Percentiles rank a stretch among this genome's conserved stretches.
Evolutionary conservation across 2,113 vertebrate species (phyloP).

Genomic region (Marmota flaviventris): DNA sequence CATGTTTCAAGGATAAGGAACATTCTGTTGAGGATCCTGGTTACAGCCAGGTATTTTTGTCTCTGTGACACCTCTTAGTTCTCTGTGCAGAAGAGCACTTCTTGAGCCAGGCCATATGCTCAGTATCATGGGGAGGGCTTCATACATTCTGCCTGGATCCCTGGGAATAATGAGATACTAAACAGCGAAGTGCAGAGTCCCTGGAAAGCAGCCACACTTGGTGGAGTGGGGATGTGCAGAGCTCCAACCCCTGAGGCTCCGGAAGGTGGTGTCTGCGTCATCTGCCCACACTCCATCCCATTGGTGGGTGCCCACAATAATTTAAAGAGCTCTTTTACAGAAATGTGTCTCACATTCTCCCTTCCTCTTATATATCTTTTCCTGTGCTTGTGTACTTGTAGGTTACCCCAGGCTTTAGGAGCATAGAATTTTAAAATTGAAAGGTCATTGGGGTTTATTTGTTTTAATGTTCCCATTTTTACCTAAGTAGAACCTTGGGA

Average conservation of each 20-base stretch:
- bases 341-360: not conserved
- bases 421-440: not conserved
- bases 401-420: not conserved
- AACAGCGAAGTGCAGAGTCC: constrained; percentile 51
- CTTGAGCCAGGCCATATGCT: constrained; percentile 67
- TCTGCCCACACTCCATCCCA: not conserved
- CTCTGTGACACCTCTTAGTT: constrained; percentile 64
- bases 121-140: constrained; percentile 34
- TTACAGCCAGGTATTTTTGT: constrained; percentile 64
- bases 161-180: constrained; percentile 43
- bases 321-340: not conserved
- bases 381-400: not conserved
- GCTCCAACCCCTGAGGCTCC: not conserved
- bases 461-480: constrained; percentile 11
- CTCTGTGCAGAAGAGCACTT: constrained; percentile 47
- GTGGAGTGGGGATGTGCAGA: not conserved
- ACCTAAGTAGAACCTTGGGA: not conserved
- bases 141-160: not conserved
- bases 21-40: constrained; percentile 12
- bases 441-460: not conserved
- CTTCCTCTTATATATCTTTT: not conserved
- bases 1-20: constrained; percentile 65
- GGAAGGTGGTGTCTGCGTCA: not conserved
- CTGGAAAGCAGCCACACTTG: constrained; percentile 47
- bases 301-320: too few species aligned